Percentiles rank a stretch among this genome's conserved stretches.
These are phyloP conservation scores for Cassiopea andromeda DNA, from an alignment of 30 jellyfish, hydroid and myxozoan species.

Conservation along the genomic window DNA sequence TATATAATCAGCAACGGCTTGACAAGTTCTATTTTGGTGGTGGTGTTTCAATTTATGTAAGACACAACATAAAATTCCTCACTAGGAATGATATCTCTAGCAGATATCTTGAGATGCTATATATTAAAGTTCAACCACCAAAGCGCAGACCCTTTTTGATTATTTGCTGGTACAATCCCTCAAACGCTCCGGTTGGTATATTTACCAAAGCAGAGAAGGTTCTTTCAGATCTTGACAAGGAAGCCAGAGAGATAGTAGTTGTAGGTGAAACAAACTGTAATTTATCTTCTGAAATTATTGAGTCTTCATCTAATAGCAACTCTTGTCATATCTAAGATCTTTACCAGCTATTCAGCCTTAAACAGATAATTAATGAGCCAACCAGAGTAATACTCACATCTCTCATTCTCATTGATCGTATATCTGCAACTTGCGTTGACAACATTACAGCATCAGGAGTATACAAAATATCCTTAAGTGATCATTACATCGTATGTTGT, in stretches of 20 bases:
- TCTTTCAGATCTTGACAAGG: conserved; percentile 27
- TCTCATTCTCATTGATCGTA: conserved; percentile 4
- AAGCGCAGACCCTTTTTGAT: conserved; percentile 13
- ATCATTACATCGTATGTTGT: conserved; percentile 6
- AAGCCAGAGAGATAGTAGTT: conserved; percentile 18
- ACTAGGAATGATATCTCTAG: too few species aligned
- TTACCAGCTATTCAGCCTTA: neutral
- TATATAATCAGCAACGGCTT: too few species aligned
- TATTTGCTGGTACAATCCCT: conserved; percentile 2
- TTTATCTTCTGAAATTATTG: neutral
- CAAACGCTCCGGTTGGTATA: neutral
- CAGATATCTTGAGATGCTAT: conserved; percentile 7
- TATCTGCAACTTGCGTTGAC: neutral
- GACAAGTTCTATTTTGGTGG: too few species aligned
- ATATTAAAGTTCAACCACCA: conserved; percentile 1
- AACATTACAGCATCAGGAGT: conserved; percentile 9
- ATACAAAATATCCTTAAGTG: conserved; percentile 15
- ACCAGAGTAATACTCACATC: neutral
- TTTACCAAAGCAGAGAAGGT: conserved; percentile 13
- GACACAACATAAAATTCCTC: too few species aligned
- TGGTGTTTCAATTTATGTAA: too few species aligned
- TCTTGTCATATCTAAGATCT: conserved; percentile 6
- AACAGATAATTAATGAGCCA: conserved; percentile 19
- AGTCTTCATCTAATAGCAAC: neutral
- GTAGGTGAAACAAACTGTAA: conserved; percentile 14